Base-by-base conservation (phyloP, 2,113 vertebrate species). In the Arenaria interpres region DNA sequence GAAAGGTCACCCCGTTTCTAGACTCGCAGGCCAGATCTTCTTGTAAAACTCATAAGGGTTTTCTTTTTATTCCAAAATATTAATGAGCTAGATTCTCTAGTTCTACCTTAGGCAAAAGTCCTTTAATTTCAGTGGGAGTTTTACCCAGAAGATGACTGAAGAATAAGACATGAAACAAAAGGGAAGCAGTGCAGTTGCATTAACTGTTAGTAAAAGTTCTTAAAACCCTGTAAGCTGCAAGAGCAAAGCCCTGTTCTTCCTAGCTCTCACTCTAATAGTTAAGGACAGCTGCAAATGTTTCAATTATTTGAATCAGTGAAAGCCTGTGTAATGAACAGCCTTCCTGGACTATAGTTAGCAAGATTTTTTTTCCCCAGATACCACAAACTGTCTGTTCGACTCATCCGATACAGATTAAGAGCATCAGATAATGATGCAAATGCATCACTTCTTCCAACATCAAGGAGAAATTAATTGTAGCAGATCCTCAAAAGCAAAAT, bases 241-340 rank as follows among this genome's bases (percentile, higher is more conserved):
- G 43, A 96, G 67, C 68, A 80, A 95, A 93, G 73, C 60, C 22
- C 32, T 73, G 37, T 7, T 93, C 75, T 85, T 92, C 77, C 64
- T 27, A 63, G 78, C 35, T 95, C 87, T 94, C 41, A 82, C 12
- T 69, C 67, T 97, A 86, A 92, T 84, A 80, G 85, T 85, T 88
- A 78, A 95, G 64, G 93, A 91, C 93, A 96, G 88, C 54, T 91
- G 84, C 88, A 96, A 88, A 91, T 81, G 83, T 94, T 93, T 95
- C 85, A 92, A 94, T 95, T 95, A 96, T 71, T 67, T 39, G 88
- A 93, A 92, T 79, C 91, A 89, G 69, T 79, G 93, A 83, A 94
- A 96, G 69, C 43, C 57, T 95, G 22, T 60, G n/a, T 75, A 95
- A 96, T 48, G 95, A 97, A 86, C 59, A 96, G 83, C 64, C 33